Percentiles rank a stretch among this genome's conserved stretches.
Conservation (phyloP, 2,888 invertebrate genomes). For the Pristionchus maxplancki region DNA sequence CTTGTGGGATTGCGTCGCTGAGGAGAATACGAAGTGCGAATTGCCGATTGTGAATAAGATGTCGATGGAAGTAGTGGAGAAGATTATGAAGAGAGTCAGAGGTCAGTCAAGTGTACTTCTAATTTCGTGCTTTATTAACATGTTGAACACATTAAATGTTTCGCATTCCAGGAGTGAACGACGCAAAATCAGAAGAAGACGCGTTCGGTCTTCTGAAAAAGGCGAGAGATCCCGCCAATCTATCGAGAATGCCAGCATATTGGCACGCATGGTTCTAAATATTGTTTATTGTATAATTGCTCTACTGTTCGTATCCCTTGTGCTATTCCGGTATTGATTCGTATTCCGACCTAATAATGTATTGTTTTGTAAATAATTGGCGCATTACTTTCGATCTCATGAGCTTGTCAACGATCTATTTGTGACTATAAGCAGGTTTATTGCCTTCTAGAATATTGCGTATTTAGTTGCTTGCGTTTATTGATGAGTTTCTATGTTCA, state of each 20-base stretch:
- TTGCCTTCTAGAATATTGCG: no score
- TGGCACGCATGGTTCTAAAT: slow-evolving; percentile 40
- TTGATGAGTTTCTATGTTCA: no score
- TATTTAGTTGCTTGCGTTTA: no score
- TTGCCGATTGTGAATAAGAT: background rate
- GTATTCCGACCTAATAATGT: background rate
- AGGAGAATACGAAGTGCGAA: background rate
- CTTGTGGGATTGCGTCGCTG: slow-evolving; percentile 13
- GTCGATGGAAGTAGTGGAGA: background rate
- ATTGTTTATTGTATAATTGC: background rate
- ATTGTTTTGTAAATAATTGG: background rate
- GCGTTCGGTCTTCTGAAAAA: background rate
- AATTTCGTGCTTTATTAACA: no score
- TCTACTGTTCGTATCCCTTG: background rate
- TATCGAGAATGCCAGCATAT: slow-evolving; percentile 35
- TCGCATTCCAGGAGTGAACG: background rate
- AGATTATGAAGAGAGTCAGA: background rate
- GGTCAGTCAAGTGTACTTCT: background rate
- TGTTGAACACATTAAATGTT: no score
- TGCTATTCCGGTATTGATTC: background rate
- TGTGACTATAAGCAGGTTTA: background rate
- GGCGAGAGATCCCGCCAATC: slow-evolving; percentile 14
- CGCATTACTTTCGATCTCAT: background rate
- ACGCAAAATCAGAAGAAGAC: background rate
- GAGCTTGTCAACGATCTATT: background rate